phyloP scores from a whole-genome alignment of 2,888 invertebrate species.

The Drosophila kokeensis region DNA sequence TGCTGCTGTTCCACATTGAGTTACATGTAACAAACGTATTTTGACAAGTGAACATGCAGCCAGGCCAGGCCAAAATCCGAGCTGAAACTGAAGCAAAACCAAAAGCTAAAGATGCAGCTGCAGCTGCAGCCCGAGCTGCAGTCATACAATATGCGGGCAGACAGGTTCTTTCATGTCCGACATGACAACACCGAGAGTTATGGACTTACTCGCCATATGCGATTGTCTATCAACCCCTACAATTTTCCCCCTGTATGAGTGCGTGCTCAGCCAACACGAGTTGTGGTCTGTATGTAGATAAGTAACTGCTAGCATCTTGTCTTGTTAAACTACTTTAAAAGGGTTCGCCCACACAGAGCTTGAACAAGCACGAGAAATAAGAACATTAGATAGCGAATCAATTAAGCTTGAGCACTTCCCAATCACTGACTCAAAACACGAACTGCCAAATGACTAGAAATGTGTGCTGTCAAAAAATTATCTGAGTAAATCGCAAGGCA shows the following conservation, averaged over 20 bases:
- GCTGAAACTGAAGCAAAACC: slow-evolving; percentile 22
- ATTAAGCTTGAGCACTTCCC: slow-evolving; percentile 6
- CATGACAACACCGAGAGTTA: slow-evolving; percentile 75
- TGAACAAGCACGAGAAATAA: slow-evolving; percentile 13
- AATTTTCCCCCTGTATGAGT: not conserved
- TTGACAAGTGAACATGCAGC: slow-evolving; percentile 78
- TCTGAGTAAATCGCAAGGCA: not conserved
- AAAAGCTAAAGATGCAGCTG: slow-evolving; percentile 3
- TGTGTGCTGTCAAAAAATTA: not conserved
- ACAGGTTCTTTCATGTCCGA: slow-evolving; percentile 73
- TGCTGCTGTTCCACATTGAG: slow-evolving; percentile 72
- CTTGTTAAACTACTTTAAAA: slow-evolving; percentile 4
- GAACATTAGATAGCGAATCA: slow-evolving; percentile 6
- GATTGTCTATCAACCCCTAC: slow-evolving; percentile 14
- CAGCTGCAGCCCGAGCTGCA: slow-evolving; percentile 14
- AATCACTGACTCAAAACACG: too few relatives aligned
- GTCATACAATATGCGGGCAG: slow-evolving; percentile 64
- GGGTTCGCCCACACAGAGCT: slow-evolving; percentile 16
- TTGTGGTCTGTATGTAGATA: slow-evolving; percentile 28
- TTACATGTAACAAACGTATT: slow-evolving; percentile 78
- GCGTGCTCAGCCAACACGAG: slow-evolving; percentile 6
- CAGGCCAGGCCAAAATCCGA: slow-evolving; percentile 46
- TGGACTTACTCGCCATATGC: slow-evolving; percentile 69
- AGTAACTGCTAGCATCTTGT: slow-evolving; percentile 22
- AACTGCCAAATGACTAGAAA: not conserved